A percentile compares a stretch with the other conserved stretches of the same genome.
These are phyloP conservation scores for Peromyscus aztecus DNA, from an alignment of 2,797 vertebrate species.

Conservation along the genomic window DNA sequence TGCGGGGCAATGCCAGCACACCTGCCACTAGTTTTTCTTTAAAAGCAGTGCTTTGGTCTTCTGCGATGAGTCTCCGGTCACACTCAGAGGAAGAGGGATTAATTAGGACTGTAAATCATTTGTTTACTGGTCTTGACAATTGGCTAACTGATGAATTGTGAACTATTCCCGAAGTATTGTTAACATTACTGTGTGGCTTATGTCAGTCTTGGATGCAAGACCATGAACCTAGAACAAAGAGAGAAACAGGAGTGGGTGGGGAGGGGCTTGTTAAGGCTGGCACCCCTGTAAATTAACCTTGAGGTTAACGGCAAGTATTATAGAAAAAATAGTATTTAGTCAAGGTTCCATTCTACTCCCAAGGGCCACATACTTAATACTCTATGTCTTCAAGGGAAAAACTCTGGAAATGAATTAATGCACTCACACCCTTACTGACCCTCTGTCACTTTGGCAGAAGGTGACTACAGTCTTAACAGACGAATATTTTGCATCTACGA, in stretches of 20 bases:
- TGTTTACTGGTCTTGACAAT: conserved; percentile 19
- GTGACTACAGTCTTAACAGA: not conserved
- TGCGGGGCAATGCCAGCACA: not conserved
- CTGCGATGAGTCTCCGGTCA: not conserved
- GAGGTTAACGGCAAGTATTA: conserved; percentile 43
- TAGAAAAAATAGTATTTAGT: not conserved
- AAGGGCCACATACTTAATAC: not conserved
- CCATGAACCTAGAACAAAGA: not conserved
- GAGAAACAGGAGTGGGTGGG: not conserved
- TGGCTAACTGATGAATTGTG: not conserved
- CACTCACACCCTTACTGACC: not conserved
- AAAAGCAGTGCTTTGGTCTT: not conserved
- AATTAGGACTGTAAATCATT: not conserved
- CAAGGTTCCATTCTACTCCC: conserved; percentile 4
- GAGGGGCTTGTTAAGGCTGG: not conserved
- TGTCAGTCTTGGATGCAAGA: not conserved
- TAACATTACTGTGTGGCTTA: not conserved
- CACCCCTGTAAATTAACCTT: conserved; percentile 32
- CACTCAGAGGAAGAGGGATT: not conserved
- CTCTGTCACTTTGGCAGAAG: not conserved
- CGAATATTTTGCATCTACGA: conserved; percentile 28
- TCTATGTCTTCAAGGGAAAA: conserved; percentile 48
- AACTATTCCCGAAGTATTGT: conserved; percentile 2
- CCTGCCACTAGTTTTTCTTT: not conserved
- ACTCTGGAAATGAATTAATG: not conserved